A percentile compares a stretch with the other conserved stretches of the same genome.
These are phyloP conservation scores for Dendrolimus kikuchii DNA, from an alignment of 1,140 invertebrate species.

Conservation along the genomic window DNA sequence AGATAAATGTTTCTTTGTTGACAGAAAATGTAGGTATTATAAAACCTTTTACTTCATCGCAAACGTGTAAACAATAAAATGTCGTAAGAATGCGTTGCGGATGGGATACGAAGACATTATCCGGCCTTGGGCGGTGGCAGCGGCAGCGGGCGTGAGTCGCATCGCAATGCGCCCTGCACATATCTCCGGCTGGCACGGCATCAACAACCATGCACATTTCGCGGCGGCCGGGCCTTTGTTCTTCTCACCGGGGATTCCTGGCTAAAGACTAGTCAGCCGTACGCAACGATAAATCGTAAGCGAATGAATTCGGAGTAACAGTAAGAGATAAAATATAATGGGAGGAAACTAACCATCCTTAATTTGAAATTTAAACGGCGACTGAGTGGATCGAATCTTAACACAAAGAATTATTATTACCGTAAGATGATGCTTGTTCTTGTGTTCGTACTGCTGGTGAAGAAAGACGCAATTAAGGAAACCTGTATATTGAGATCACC, in stretches of 20 bases:
- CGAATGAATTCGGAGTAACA: background rate
- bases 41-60: too few relatives aligned
- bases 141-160: conserved; percentile 35
- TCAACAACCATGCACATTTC: background rate
- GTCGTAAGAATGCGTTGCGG: conserved; percentile 5
- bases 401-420: too few relatives aligned
- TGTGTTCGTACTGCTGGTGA: too few relatives aligned
- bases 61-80: too few relatives aligned
- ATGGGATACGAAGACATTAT: conserved; percentile 26
- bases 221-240: conserved; percentile 20
- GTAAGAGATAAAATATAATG: too few relatives aligned
- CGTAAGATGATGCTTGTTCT: too few relatives aligned
- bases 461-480: too few relatives aligned
- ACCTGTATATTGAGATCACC: too few relatives aligned
- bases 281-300: conserved; percentile 35
- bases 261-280: conserved; percentile 19
- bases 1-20: background rate
- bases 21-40: too few relatives aligned
- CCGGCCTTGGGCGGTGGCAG: conserved; percentile 38
- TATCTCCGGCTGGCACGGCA: conserved; percentile 33
- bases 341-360: too few relatives aligned
- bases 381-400: too few relatives aligned
- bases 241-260: conserved; percentile 26
- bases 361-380: too few relatives aligned
- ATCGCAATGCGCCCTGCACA: conserved; percentile 34